Conservation (phyloP, 2,888 invertebrate species). For the Cosmia trapezina region DNA sequence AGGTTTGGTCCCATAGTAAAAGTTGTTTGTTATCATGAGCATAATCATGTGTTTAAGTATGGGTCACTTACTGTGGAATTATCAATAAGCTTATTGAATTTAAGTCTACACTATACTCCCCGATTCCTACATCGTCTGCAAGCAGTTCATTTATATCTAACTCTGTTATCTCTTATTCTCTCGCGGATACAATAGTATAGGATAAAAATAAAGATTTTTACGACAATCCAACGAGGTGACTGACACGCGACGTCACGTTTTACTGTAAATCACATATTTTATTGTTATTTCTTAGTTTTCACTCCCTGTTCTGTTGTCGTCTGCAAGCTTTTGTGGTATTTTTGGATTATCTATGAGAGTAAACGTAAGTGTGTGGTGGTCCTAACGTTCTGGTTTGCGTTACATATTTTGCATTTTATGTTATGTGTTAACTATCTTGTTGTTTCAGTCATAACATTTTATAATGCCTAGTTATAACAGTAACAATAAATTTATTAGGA, state of each 20-base stretch:
- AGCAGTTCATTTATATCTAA: constrained; percentile 19
- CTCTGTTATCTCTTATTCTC: constrained; percentile 40
- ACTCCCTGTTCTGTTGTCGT: constrained; percentile 40
- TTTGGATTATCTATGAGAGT: constrained; percentile 54
- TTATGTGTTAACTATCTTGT: constrained; percentile 13
- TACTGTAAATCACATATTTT: constrained; percentile 61
- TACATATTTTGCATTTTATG: constrained; percentile 40
- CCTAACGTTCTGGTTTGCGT: constrained; percentile 41
- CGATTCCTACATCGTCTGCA: background rate
- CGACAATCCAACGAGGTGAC: constrained; percentile 60
- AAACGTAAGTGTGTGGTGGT: constrained; percentile 36
- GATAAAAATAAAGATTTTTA: constrained; percentile 63
- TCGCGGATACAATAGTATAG: constrained; percentile 50
- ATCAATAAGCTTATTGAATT: too few relatives aligned
- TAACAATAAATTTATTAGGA: background rate
- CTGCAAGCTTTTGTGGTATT: constrained; percentile 54
- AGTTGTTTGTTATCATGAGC: too few relatives aligned
- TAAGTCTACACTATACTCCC: background rate
- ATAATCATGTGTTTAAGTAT: too few relatives aligned
- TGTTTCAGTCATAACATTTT: constrained; percentile 17
- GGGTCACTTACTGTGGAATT: too few relatives aligned
- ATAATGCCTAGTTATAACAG: background rate
- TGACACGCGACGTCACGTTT: constrained; percentile 54
- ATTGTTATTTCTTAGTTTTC: constrained; percentile 62
- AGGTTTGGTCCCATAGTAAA: too few relatives aligned